These are phyloP conservation scores for Helicolenus hilgendorfi DNA, from an alignment of 2,797 vertebrate genomes.

Conservation along the genomic window DNA sequence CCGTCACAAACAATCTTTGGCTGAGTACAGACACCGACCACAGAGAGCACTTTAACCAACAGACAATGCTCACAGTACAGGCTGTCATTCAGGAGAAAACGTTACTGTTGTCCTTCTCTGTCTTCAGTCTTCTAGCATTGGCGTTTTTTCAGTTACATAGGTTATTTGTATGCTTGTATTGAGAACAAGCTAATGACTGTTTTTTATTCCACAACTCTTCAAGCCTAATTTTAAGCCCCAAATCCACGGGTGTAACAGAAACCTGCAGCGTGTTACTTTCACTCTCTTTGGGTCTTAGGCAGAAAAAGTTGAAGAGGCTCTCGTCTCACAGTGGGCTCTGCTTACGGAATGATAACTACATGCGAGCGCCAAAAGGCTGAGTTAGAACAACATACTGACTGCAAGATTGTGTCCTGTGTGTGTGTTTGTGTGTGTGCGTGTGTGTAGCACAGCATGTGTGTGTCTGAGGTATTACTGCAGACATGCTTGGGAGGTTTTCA, in stretches of 20 bases:
- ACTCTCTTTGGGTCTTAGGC: constrained; percentile 41
- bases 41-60: not conserved
- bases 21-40: not conserved
- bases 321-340: constrained; percentile 60
- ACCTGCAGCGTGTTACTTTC: constrained; percentile 43
- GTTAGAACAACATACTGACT: constrained; percentile 64
- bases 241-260: constrained; percentile 20
- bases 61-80: not conserved
- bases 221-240: constrained; percentile 27
- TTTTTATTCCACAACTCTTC: constrained; percentile 3
- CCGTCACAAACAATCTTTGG: not conserved
- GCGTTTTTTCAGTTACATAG: not conserved
- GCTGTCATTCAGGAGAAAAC: not conserved
- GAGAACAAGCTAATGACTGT: not conserved
- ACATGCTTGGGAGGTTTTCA: constrained; percentile 86
- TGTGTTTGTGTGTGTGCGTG: constrained; percentile 61
- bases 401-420: constrained; percentile 52
- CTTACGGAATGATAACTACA: constrained; percentile 75
- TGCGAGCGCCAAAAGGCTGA: constrained; percentile 39
- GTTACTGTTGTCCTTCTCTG: not conserved
- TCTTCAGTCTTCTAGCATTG: not conserved
- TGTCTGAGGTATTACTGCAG: constrained; percentile 82
- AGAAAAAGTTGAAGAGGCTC: constrained; percentile 60
- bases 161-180: not conserved
- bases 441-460: constrained; percentile 46